Conservation (phyloP, 2,113 vertebrate genomes). For the Athene noctua region DNA sequence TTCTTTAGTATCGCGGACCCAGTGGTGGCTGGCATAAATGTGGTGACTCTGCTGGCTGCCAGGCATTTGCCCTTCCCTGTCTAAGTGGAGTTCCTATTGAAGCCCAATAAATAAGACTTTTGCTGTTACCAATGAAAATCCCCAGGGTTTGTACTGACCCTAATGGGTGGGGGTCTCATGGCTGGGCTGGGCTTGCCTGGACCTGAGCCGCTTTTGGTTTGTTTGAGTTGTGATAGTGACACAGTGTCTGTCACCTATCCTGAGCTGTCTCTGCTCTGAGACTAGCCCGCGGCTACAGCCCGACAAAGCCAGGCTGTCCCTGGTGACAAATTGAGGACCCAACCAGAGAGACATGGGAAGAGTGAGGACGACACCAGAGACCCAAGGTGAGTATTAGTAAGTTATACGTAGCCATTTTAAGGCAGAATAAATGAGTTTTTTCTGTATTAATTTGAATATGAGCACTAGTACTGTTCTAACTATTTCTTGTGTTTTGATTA, state of each 20-base stretch:
- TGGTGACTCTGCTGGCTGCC: neutral
- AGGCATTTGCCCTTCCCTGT: neutral
- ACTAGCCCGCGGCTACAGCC: neutral
- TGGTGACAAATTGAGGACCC: neutral
- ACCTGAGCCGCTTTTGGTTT: neutral
- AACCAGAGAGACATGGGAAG: neutral
- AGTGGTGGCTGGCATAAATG: neutral
- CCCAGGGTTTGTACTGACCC: neutral
- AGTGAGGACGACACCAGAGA: neutral
- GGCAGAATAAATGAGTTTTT: neutral
- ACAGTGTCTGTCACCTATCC: neutral
- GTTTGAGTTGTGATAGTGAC: neutral
- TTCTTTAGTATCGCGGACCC: neutral
- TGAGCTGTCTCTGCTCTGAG: neutral
- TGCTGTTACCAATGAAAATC: neutral
- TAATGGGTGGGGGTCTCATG: rapidly evolving
- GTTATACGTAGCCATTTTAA: neutral
- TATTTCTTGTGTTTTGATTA: neutral
- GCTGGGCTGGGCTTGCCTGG: neutral
- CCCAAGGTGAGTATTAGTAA: rapidly evolving
- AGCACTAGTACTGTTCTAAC: neutral
- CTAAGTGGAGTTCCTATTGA: neutral
- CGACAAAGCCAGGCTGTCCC: neutral
- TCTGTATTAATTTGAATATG: neutral
- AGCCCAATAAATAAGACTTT: neutral